Evolutionary conservation across 1,140 invertebrate genomes (phyloP), one percentile per base, ranked within the genome.

Genomic region (Himalopsyche phryganea): DNA sequence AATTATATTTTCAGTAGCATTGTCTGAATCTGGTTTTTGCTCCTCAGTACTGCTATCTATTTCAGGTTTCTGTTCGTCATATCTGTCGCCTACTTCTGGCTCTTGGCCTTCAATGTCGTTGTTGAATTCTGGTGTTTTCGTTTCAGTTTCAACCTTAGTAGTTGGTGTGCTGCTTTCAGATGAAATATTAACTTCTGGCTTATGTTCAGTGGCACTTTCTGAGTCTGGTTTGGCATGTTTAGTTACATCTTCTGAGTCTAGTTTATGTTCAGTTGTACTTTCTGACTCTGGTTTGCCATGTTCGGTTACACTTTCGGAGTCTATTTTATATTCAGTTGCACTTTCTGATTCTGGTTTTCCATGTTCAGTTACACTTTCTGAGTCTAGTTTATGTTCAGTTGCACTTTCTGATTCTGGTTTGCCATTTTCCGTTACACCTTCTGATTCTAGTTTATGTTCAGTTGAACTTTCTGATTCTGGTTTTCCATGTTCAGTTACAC

Each of bases 1-100:
- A 46, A 63, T 56, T 52, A 58, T 28, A 33, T 66, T 67, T 14
- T 66, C 60, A 38, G 45, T 44, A 46, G 46, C n/a, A 17, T 48
- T 15, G 52, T 35, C 64, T 50, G 42, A 49, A 44, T 54, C 35
- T 51, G 57, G 19, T 63, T 65, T 36, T 61, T 46, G 20, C 50
- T 56, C 35, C 40, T 60, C 50, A 33, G 59, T 57, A 28, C 4
- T 28, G 23, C 23, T 28, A 28, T 28, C 23, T 15, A 38, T 47
- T 51, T 23, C n/a, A 0, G 38, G 35, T 40, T 58, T 48, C 9
- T 36, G 33, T 1, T 47, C 33, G 35, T 44, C 19, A 15, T 13
- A 9, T 35, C 11, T 45, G 59, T 53, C 17, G 59, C n/a, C 23
- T 33, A 20, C 13, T 51, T 63, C 55, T 23, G 23, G 20, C 9